Evolutionary conservation across 2,888 invertebrate species (phyloP).

Genomic region (Cremastinae sp.): DNA sequence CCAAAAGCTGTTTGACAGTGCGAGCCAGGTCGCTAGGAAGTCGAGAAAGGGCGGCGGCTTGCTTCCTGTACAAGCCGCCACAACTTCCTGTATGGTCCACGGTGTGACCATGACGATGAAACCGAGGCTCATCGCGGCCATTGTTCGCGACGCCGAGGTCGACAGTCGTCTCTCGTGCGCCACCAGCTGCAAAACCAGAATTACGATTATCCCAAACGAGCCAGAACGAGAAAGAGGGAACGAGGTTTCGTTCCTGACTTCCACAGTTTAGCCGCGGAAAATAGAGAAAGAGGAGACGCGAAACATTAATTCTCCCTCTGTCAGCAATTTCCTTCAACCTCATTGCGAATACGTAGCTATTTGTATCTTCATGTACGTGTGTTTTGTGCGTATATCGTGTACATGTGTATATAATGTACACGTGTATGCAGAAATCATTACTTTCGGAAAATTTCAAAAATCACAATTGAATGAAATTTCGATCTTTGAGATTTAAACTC

Average conservation of each 20-base stretch:
- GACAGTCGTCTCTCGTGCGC: slow-evolving; percentile 87
- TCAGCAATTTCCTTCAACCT: slow-evolving; percentile 58
- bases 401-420: neutral
- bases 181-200: slow-evolving; percentile 80
- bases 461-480: no score
- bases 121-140: slow-evolving; percentile 95
- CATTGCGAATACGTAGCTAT: slow-evolving; percentile 54
- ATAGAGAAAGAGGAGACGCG: slow-evolving; percentile 18
- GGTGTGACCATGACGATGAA: slow-evolving; percentile 96
- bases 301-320: slow-evolving; percentile 58
- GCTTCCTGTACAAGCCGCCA: slow-evolving; percentile 93
- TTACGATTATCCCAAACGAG: slow-evolving; percentile 44
- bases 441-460: no score
- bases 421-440: neutral
- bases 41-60: slow-evolving; percentile 91
- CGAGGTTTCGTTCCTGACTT: slow-evolving; percentile 28
- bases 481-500: no score
- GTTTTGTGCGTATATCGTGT: slow-evolving; percentile 6
- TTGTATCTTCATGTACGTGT: slow-evolving; percentile 58
- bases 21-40: slow-evolving; percentile 92
- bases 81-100: slow-evolving; percentile 94
- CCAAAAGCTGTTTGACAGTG: slow-evolving; percentile 94
- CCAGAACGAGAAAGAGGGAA: slow-evolving; percentile 22
- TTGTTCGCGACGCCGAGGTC: slow-evolving; percentile 91
- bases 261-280: neutral